Evolutionary conservation across 2,888 invertebrate genomes (phyloP), one percentile per base, ranked within the genome.

Genomic region (Ephialtes manifestator): DNA sequence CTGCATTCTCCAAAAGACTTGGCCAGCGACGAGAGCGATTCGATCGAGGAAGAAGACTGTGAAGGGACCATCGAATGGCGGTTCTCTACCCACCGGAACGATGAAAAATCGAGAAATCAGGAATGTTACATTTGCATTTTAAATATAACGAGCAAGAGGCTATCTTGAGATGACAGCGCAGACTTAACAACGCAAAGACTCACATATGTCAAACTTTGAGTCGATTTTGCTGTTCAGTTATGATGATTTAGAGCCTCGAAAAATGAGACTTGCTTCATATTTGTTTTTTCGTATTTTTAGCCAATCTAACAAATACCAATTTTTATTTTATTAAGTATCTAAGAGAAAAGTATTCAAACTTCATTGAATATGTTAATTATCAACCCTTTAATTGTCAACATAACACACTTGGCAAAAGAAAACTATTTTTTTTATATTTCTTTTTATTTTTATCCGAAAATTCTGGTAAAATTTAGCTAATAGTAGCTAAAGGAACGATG

Each of bases 121-220:
- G 68, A 55, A 74, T 80, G 35, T 53, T 78, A 31, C 77, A 89
- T 90, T 91, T 90, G 89, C 91, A 91, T 92, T 91, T 90, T 90
- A 90, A 91, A 90, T 89, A 89, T 87, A 83, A 78, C 87, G 83
- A 71, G 76, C 63, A 1, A 13, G 70, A 39, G 46, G 24, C 35
- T 15, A 55, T 15, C 46, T 63, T n/a, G 60, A 10, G 46, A 11
- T 58, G n/a, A 43, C n/a, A 48, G 48, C 13, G 4, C 20, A 24
- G 24, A 11, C 20, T 13, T 13, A 11, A 10, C 58, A 58, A 58
- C 58, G 58, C 15, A 8, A 55, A 13, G 13, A 58, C 24, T 58
- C n/a, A 28, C 11, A 58, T 55, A 55, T 13, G 28, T 13, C 58
- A 24, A 28, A 28, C 11, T 58, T 11, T 28, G 13, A 11, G 11